Evolutionary conservation across 2,888 invertebrate species (phyloP).

Genomic region (Hirudinaria manillensis): DNA sequence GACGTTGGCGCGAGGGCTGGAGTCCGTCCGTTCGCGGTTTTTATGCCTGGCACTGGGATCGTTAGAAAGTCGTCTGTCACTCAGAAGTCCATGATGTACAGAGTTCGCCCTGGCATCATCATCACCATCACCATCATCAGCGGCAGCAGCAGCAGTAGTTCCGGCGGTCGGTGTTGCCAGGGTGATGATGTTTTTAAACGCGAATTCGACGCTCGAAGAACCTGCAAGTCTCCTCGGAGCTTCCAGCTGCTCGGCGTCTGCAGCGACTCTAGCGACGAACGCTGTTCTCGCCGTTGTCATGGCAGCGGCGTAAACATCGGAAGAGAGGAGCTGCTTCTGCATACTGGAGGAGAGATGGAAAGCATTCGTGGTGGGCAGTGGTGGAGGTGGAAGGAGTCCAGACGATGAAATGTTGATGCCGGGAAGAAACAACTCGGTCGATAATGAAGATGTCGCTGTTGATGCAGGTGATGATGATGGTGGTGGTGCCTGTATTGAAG

Average conservation of each 20-base stretch:
- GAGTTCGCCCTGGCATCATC: too few relatives aligned
- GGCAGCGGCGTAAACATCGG: background rate
- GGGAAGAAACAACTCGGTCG: background rate
- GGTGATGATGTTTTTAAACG: too few relatives aligned
- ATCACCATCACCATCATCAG: too few relatives aligned
- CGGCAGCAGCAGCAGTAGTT: too few relatives aligned
- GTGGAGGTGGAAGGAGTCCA: background rate
- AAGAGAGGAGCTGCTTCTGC: background rate
- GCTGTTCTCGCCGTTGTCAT: too few relatives aligned
- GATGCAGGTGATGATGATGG: background rate
- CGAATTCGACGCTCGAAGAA: too few relatives aligned
- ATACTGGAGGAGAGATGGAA: background rate
- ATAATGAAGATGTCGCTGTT: slow-evolving; percentile 1
- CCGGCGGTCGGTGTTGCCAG: too few relatives aligned
- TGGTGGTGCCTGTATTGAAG: background rate
- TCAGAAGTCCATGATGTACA: background rate
- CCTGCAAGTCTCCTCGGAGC: too few relatives aligned
- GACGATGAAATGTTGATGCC: slow-evolving; percentile 9
- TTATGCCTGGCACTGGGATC: background rate
- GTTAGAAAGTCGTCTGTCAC: background rate
- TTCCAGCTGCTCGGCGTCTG: too few relatives aligned
- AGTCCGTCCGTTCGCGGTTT: background rate
- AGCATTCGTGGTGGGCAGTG: background rate
- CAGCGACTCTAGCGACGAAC: too few relatives aligned
- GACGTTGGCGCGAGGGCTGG: background rate